Percentiles rank a stretch among this genome's conserved stretches.
Evolutionary conservation across 2,888 invertebrate genomes (phyloP).

Genomic region (Helobdella robusta): DNA sequence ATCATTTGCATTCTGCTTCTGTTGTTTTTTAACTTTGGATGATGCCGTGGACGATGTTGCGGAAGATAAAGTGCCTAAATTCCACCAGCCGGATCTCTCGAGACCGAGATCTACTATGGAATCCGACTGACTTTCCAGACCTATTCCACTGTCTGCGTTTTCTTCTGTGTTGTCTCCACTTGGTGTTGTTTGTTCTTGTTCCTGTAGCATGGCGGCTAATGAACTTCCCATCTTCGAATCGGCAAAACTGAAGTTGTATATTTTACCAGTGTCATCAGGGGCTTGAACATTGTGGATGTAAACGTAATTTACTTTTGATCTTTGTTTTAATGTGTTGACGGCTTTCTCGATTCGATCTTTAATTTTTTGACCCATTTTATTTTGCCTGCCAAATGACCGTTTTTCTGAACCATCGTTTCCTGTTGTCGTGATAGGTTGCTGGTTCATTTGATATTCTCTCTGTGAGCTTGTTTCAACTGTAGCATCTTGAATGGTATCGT

Average conservation of each 20-base stretch:
- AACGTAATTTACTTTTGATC: neutral
- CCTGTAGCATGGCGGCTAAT: neutral
- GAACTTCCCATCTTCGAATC: slow-evolving; percentile 18
- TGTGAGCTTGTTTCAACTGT: neutral
- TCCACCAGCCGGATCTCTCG: slow-evolving; percentile 12
- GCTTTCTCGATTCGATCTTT: slow-evolving; percentile 6
- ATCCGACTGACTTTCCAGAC: neutral
- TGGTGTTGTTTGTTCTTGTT: neutral
- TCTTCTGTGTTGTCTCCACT: neutral
- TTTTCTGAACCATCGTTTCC: neutral
- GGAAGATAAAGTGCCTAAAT: neutral
- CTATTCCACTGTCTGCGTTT: slow-evolving; percentile 21
- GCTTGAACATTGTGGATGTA: neutral
- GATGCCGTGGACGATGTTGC: neutral
- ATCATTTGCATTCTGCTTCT: neutral
- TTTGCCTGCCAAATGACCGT: neutral
- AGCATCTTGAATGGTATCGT: slow-evolving; percentile 11
- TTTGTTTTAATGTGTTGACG: neutral
- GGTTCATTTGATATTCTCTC: neutral
- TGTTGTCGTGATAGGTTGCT: neutral
- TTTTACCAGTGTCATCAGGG: neutral
- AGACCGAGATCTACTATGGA: neutral
- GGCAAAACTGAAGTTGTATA: slow-evolving; percentile 21
- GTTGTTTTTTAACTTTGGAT: neutral
- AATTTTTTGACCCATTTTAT: neutral